These are phyloP conservation scores for Achroia grisella DNA, from an alignment of 1,140 invertebrate species.

Conservation along the genomic window DNA sequence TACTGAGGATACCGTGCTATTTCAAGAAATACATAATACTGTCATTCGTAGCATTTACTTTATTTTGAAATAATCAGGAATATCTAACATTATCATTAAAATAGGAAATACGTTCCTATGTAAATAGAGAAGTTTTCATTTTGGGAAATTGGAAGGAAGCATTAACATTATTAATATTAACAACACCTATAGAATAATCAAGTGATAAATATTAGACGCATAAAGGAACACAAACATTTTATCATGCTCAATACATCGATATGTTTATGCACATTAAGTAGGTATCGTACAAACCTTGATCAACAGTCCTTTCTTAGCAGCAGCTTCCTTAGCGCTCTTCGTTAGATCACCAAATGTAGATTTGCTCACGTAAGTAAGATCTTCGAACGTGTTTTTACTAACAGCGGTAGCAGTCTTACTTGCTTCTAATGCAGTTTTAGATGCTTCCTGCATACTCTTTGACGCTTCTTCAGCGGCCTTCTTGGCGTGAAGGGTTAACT, in stretches of 20 bases:
- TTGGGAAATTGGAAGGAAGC: too few relatives aligned
- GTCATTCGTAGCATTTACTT: too few relatives aligned
- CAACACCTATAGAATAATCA: too few relatives aligned
- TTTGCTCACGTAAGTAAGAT: constrained; percentile 90
- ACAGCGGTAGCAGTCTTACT: constrained; percentile 90
- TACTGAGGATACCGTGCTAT: neutral
- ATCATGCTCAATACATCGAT: too few relatives aligned
- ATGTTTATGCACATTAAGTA: too few relatives aligned
- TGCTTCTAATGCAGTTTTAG: constrained; percentile 88
- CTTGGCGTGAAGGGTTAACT: constrained; percentile 91
- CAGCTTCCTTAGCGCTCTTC: constrained; percentile 91
- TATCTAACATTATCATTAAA: too few relatives aligned
- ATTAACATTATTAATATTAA: too few relatives aligned
- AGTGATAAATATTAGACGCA: too few relatives aligned
- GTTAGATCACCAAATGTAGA: constrained; percentile 91
- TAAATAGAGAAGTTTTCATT: too few relatives aligned
- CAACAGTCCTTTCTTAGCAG: constrained; percentile 87
- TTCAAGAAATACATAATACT: neutral
- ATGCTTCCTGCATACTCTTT: constrained; percentile 85
- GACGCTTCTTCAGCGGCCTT: constrained; percentile 90
- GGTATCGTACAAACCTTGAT: constrained; percentile 83
- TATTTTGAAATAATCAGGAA: too few relatives aligned
- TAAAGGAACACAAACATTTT: too few relatives aligned
- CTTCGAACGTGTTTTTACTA: constrained; percentile 91
- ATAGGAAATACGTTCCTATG: too few relatives aligned